phyloP scores from a whole-genome alignment of 2,888 invertebrate genomes.

The Bibio marci region DNA sequence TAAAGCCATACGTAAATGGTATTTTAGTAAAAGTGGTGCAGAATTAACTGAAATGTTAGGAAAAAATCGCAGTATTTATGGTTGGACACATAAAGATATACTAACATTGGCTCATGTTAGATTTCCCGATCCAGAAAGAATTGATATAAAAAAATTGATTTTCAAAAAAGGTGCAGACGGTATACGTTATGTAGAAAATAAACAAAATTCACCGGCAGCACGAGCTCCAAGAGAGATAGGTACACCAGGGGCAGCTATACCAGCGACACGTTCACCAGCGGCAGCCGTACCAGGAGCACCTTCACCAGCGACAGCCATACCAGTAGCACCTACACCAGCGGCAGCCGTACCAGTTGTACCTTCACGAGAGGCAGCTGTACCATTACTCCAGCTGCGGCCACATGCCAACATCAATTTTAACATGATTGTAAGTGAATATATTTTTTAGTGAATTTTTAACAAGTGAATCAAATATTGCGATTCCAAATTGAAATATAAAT shows the following conservation, averaged over 20 bases:
- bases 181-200: background rate
- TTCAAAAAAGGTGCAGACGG: background rate
- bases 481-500: no score
- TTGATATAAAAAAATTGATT: background rate
- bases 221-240: background rate
- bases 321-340: no score
- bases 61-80: background rate
- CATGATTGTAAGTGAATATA: no score
- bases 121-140: background rate
- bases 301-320: no score
- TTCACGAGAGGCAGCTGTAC: no score
- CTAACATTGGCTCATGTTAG: background rate
- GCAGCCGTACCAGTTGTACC: no score
- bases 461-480: no score
- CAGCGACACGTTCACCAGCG: no score
- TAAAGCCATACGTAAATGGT: background rate
- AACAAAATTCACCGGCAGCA: background rate
- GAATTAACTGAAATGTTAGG: conserved; percentile 1
- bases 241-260: background rate
- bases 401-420: no score
- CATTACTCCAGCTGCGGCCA: no score
- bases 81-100: background rate
- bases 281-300: no score
- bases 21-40: background rate
- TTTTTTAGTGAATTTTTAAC: no score